Base-by-base conservation (phyloP, 2,888 invertebrate genomes). In the Lepidocyrtoides sp. region DNA sequence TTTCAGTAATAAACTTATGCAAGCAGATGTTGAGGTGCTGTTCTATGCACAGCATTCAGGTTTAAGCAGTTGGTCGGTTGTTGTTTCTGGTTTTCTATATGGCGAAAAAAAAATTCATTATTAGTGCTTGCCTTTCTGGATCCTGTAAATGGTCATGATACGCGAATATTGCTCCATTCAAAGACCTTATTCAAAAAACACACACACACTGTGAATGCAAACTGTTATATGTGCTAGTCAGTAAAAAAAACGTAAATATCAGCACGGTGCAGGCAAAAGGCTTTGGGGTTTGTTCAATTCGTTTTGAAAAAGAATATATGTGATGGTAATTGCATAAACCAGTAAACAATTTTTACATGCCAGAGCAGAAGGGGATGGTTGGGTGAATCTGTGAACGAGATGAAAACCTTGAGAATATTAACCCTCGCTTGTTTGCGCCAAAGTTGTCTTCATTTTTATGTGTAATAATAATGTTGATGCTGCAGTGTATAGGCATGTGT, bases 381-480 rank as follows among this genome's bases (percentile, higher is more conserved):
- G 84, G 84, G 69, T 85, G 84, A 84, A 41, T 84, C 44, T 69
- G 17, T 41, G 36, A 48, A 26, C 48, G n/a, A 48, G 41, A 72
- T 36, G 32, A n/a, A 72, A 84, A 85, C 84, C 84, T 72, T 72
- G 72, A 85, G 72, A 85, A 72, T 72, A 85, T 85, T 85, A 69
- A 85, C 84, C 84, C 84, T 85, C 57, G 54, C 69, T 82, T 23
- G 75, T 44, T 51, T 57, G 75, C 48, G 5, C 32, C 72, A n/a
- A n/a, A n/a, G n/a, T n/a, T n/a, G 32, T 85, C 66, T 69, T 54
- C 23, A 63, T 48, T 82, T 1, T 1, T 29, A 29, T 4, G 14
- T n/a, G n/a, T n/a, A n/a, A n/a, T n/a, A 44, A 54, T 26, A n/a
- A n/a, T 29, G 51, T n/a, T 17, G 32, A 29, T 17, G 26, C 41